Base-by-base conservation (phyloP, 1,140 invertebrate species). In the Aculops lycopersici region DNA sequence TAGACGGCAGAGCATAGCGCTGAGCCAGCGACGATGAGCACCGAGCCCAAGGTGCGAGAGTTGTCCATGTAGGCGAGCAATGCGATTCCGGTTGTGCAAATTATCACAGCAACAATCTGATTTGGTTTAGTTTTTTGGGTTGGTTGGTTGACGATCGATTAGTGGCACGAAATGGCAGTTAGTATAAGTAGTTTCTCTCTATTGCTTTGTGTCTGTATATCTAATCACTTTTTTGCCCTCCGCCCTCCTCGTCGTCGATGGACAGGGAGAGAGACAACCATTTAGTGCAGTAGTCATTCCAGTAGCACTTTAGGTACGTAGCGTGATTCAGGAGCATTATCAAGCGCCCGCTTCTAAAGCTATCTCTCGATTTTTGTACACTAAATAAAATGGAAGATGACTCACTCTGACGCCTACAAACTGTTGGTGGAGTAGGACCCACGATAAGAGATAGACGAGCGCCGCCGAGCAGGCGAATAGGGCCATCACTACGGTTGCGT, bases 341-440 rank as follows among this genome's bases (percentile, higher is more conserved):
- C n/a, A n/a, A n/a, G n/a, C n/a, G n/a, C n/a, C n/a, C n/a, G n/a
- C n/a, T n/a, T n/a, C n/a, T n/a, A n/a, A n/a, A n/a, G n/a, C n/a
- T n/a, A n/a, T n/a, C n/a, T n/a, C n/a, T n/a, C n/a, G n/a, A n/a
- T n/a, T n/a, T n/a, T n/a, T n/a, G n/a, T n/a, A n/a, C n/a, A n/a
- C n/a, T n/a, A 36, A 39, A 17, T 20, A 44, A 19, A 17, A 17
- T 1, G 20, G 36, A 14, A 38, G 18, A 37, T 36, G 24, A 65
- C 71, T 72, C 59, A 92, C 83, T 61, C 81, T 63, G 14, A 88
- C 72, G 37, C 81, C 81, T 41, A 90, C 80, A 59, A 90, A 92
- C 54, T 90, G 79, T 52, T 90, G 77, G 53, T 90, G 81, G 35
- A 90, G 61, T 49, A 90, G 79, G 38, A 88, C 81, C 83, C 81